Percentiles rank a stretch among this genome's conserved stretches.
Conservation (phyloP, 2,113 vertebrate genomes). For the Suricata suricatta region DNA sequence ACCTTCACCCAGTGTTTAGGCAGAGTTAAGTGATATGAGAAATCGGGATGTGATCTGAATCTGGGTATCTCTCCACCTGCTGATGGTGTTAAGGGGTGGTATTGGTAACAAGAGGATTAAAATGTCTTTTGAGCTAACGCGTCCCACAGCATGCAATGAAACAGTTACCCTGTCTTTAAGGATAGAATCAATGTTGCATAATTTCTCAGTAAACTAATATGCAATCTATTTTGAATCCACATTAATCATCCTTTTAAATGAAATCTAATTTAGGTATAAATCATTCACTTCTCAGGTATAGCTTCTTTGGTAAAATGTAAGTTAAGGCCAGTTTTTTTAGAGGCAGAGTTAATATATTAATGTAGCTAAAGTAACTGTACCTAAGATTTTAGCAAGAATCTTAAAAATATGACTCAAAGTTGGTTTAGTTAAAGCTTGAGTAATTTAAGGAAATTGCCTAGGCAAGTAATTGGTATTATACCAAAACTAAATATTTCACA, state of each 20-base stretch:
- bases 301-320: slow-evolving; percentile 21
- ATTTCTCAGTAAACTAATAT: slow-evolving; percentile 29
- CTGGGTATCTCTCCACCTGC: background rate
- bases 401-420: slow-evolving; percentile 46
- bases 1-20: background rate
- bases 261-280: slow-evolving; percentile 36
- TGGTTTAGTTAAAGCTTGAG: slow-evolving; percentile 56
- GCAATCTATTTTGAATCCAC: slow-evolving; percentile 26
- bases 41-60: background rate
- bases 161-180: background rate
- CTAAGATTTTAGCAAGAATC: slow-evolving; percentile 7
- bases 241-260: slow-evolving; percentile 24
- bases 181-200: background rate
- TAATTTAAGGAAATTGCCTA: slow-evolving; percentile 69
- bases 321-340: slow-evolving; percentile 22
- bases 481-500: slow-evolving; percentile 73
- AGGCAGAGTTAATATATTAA: slow-evolving; percentile 37
- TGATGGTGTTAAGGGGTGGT: background rate
- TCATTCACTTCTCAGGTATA: slow-evolving; percentile 36
- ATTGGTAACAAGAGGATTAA: background rate
- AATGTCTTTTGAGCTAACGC: background rate
- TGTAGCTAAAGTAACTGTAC: slow-evolving; percentile 31
- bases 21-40: background rate
- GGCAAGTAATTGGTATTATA: slow-evolving; percentile 70
- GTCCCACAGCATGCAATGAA: background rate